Base-by-base conservation (phyloP, 2,888 invertebrate species). In the Heteromyza rotundicornis region DNA sequence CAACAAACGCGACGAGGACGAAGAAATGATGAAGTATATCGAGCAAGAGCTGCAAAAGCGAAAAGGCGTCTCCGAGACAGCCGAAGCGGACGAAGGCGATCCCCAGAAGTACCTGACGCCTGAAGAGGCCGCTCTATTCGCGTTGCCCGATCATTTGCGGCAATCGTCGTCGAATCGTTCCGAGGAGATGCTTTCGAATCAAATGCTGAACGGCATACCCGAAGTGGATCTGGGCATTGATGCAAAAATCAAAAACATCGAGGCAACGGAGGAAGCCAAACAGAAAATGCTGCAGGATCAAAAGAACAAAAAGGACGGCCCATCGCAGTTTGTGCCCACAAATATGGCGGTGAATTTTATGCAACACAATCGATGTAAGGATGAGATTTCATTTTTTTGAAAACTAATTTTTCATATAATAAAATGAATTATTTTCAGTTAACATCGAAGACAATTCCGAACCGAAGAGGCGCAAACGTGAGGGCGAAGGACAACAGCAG, bases 141-240 rank as follows among this genome's bases (percentile, higher is more conserved):
- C 96, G 2, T 87, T 98, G 16, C 97, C 98, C 1, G 93, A 95
- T 72, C 92, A 96, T 80, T 85, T 97, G 57, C 86, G 96, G 63
- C 89, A 92, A 62, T 93, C 95, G 1, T 92, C 94, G 0, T 89
- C 92, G 0, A 92, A 94, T 73, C 87, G 92, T 78, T 96, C 95
- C 1, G 98, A 99, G 83, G 99, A 99, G 85, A 98, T 99, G 96
- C 88, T 99, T 74, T 98, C 98, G 2, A 98, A 98, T 87, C 98
- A 99, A 86, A 99, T 99, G 99, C 86, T 99, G 2, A 98, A 96
- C 78, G 99, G 99, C 36, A 99, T 99, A 69, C 99, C 99, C 0
- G 99, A 99, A 86, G 95, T 99, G 0, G 98, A 99, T 84, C 87
- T 99, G 57, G 99, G 99, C n/a, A 97, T 99, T 72, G 96, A 98